phyloP scores from a whole-genome alignment of 2,113 vertebrate genomes.

The Pelobates fuscus region DNA sequence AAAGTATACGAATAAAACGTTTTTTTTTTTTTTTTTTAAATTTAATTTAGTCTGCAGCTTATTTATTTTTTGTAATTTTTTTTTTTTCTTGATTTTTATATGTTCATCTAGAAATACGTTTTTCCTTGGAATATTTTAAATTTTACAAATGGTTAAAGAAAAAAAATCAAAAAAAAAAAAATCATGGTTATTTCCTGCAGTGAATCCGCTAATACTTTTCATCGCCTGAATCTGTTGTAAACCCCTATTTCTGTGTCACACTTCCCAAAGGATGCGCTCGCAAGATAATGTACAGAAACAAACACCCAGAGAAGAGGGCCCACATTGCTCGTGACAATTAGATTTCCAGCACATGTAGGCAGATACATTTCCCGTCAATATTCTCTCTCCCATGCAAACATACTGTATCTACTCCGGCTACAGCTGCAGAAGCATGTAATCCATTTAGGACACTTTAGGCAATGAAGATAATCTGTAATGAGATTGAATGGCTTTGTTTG shows the following conservation, averaged over 20 bases:
- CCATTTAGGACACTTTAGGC: constrained; percentile 37
- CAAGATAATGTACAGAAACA: not conserved
- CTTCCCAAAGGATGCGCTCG: not conserved
- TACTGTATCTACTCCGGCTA: not conserved
- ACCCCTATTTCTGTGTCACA: not conserved
- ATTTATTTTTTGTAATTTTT: no score
- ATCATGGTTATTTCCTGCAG: no score
- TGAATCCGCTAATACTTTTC: no score
- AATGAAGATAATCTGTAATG: constrained; percentile 43
- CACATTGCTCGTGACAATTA: not conserved
- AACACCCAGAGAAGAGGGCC: not conserved
- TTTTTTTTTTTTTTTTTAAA: no score
- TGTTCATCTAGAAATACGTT: no score
- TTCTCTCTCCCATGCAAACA: not conserved
- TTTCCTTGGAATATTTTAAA: no score
- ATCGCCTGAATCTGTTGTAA: not conserved
- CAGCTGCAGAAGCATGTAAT: constrained; percentile 34
- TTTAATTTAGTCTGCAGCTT: no score
- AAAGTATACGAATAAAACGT: no score
- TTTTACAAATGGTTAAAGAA: no score
- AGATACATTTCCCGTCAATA: constrained; percentile 4
- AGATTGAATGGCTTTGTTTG: constrained; percentile 40
- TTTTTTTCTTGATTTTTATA: no score
- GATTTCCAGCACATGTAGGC: not conserved
- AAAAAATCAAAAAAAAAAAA: no score